Base-by-base conservation (phyloP, 1,140 invertebrate species). In the Druon quercuslanigerum region DNA sequence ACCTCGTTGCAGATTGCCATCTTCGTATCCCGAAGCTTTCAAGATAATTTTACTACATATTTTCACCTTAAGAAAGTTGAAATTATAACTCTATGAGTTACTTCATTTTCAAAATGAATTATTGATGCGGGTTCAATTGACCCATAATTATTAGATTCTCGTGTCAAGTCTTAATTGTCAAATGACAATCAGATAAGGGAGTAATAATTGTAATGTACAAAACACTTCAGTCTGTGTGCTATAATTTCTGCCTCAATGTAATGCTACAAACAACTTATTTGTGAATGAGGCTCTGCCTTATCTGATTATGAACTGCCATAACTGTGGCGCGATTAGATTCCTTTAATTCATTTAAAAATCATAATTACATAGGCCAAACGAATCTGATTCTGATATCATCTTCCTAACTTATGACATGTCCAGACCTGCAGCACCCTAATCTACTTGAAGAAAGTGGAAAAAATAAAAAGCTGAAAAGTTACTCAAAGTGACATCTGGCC, bases 91-190 rank as follows among this genome's bases (percentile, higher is more conserved):
- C 40, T n/a, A 66, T 66, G 40, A 66, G 40, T 66, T 66, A 33
- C 25, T n/a, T 33, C 25, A 66, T 13, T 14, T 40, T 66, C 16
- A 2, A 66, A 66, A 66, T 40, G 33, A 66, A 46, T 46, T 66
- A 40, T 16, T n/a, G 25, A 66, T 40, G 60, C 60, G 25, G 60
- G 60, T 40, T 33, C 60, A 66, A 66, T 66, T 66, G 60, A 66
- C 25, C 60, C 25, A 33, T 66, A 66, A 66, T 66, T 66, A 66
- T 66, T 66, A 25, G 1, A 66, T 66, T 66, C 46, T 66, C 40
- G 60, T 66, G 60, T 66, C 60, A 66, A 66, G 40, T 46, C 60
- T 66, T 66, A 33, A 40, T 66, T 66, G 57, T 66, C 25, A 66
- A 66, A 33, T 66, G 25, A 66, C n/a, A 16, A 66, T 66, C 60